These are phyloP conservation scores for Plusia festucae DNA, from an alignment of 2,888 invertebrate species.

Conservation along the genomic window DNA sequence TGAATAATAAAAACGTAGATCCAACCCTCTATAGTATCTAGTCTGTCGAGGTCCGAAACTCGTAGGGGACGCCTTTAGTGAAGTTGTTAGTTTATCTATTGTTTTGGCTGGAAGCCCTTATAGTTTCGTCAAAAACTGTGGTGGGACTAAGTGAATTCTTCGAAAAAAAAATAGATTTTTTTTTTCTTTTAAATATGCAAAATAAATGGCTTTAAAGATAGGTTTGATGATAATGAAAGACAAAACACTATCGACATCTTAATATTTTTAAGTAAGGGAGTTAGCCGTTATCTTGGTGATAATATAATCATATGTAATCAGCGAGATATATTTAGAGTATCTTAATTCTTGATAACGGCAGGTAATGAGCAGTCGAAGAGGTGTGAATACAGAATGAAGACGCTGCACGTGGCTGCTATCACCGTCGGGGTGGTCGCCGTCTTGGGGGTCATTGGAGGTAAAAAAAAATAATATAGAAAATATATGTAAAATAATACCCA, in stretches of 20 bases:
- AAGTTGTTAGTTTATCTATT: no score
- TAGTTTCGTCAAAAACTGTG: no score
- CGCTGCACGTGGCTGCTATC: slow-evolving; percentile 62
- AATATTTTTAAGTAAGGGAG: slow-evolving; percentile 14
- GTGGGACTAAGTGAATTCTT: no score
- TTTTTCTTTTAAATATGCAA: no score
- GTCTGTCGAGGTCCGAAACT: no score
- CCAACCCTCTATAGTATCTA: no score
- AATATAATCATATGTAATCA: slow-evolving; percentile 6
- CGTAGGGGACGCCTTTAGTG: no score
- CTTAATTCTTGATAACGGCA: slow-evolving; percentile 31
- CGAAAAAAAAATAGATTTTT: no score
- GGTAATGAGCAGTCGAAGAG: slow-evolving; percentile 22
- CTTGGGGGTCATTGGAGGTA: slow-evolving; percentile 74
- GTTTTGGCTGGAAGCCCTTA: no score
- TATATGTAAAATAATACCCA: no score
- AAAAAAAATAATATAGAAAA: no score
- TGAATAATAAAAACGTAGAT: no score
- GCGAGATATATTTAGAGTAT: slow-evolving; percentile 12
- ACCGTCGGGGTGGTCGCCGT: slow-evolving; percentile 66
- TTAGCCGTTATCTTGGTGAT: slow-evolving; percentile 27
- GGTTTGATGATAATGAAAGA: background rate
- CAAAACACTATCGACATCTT: background rate
- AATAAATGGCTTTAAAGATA: background rate
- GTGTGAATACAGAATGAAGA: slow-evolving; percentile 60